Evolutionary conservation across 2,113 vertebrate species (phyloP), one percentile per base, ranked within the genome.

Genomic region (Ochotona princeps): DNA sequence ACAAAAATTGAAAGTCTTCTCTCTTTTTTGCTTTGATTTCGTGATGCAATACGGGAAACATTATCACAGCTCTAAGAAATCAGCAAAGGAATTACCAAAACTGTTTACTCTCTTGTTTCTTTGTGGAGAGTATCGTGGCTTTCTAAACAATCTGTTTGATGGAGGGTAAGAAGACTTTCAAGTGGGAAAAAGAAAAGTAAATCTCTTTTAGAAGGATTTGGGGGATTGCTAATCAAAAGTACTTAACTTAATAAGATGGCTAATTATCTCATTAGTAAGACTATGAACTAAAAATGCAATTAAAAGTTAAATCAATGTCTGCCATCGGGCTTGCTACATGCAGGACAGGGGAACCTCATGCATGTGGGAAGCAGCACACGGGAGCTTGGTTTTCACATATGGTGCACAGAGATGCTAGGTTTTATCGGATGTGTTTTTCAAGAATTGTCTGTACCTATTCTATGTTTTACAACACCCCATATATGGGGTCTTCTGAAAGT

Each of bases 221-320:
- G 35, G 38, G 38, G 73, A 90, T 74, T 94, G 85, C 54, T 95
- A 94, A 95, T 94, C 90, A 96, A 87, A 95, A 92, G 66, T 83
- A 83, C 92, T 96, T 80, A 92, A 90, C 96, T 90, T 95, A 95
- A 95, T 90, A 91, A 72, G 66, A 80, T 65, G 60, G 65, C 54
- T 92, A 95, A 96, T 93, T 95, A 93, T 80, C 67, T 97, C 90
- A 96, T 95, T 96, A 97, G 79, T 90, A 83, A 89, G 82, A 85
- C 83, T 88, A 95, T 81, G 86, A 96, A 47, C 74, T 94, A 80
- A 92, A 94, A 72, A 72, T 91, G 12, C 49, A 94, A 91, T 82
- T 93, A 90, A 82, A 95, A 97, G 81, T 90, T 94, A 88, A 92
- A 60, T 92, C 93, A 92, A 66, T 92, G 73, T 81, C 74, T 73